Evolutionary conservation across 2,888 invertebrate species (phyloP).

Genomic region (Deilephila elpenor): DNA sequence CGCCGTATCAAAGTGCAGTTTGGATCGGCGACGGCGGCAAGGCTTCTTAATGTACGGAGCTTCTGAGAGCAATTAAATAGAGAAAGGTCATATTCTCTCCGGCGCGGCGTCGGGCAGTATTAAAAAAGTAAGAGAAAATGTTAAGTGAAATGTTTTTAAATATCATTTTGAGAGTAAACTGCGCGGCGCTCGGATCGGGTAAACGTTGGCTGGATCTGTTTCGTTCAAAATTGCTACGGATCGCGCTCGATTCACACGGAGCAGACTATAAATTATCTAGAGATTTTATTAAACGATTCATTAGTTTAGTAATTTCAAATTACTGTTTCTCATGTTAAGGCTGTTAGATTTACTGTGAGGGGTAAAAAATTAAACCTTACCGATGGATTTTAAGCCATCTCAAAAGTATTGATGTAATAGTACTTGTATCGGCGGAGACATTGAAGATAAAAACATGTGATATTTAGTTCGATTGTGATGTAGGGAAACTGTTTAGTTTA

Average conservation of each 20-base stretch:
- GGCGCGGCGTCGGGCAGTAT: constrained; percentile 6
- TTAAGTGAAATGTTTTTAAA: constrained; percentile 24
- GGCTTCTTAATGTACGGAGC: constrained; percentile 47
- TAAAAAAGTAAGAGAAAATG: constrained; percentile 26
- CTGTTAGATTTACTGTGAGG: no score
- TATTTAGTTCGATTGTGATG: no score
- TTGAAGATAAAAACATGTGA: no score
- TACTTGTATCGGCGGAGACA: no score
- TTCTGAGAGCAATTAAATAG: constrained; percentile 65
- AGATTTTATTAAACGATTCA: neutral
- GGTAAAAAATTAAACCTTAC: no score
- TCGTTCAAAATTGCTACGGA: no score
- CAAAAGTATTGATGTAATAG: no score
- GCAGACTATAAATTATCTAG: neutral
- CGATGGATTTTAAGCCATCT: no score
- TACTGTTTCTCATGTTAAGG: no score
- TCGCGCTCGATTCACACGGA: neutral
- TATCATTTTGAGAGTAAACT: constrained; percentile 24
- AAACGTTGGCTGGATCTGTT: neutral
- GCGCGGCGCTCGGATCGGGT: neutral
- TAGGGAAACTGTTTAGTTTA: no score
- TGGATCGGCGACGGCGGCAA: constrained; percentile 29
- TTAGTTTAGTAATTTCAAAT: no score
- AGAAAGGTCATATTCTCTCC: constrained; percentile 61
- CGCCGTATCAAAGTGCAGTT: constrained; percentile 42